These are phyloP conservation scores for Liparis tanakae DNA, from an alignment of 2,797 vertebrate genomes.

Conservation along the genomic window DNA sequence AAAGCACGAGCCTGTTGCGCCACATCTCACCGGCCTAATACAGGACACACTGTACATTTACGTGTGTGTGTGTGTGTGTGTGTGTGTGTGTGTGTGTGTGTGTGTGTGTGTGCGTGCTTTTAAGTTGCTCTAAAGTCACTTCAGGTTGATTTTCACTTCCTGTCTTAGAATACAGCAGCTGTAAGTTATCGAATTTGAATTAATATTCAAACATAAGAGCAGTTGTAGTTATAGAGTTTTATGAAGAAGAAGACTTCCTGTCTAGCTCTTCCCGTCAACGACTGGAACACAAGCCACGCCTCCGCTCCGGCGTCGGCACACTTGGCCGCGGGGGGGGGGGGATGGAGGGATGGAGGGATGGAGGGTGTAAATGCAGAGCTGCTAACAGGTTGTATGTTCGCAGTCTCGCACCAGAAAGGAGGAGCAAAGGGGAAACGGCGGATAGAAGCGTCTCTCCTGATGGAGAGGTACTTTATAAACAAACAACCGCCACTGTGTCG, in stretches of 20 bases:
- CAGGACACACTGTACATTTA: neutral
- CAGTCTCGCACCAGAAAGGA: slow-evolving; percentile 69
- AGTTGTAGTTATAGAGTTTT: too few relatives aligned
- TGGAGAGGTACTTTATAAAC: neutral
- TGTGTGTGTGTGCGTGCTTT: too few relatives aligned
- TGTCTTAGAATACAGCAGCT: neutral
- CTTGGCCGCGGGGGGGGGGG: slow-evolving; percentile 47
- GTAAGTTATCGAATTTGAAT: slow-evolving; percentile 1
- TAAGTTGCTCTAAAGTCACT: too few relatives aligned
- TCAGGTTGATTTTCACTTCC: neutral
- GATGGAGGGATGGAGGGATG: slow-evolving; percentile 40
- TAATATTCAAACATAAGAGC: too few relatives aligned
- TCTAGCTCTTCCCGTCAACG: neutral
- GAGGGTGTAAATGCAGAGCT: slow-evolving; percentile 76
- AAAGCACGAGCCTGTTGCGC: neutral
- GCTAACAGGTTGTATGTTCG: slow-evolving; percentile 70
- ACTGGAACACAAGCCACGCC: slow-evolving; percentile 8
- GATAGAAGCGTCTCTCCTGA: slow-evolving; percentile 25
- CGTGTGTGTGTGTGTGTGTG: too few relatives aligned
- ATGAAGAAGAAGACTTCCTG: neutral
- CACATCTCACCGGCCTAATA: neutral
- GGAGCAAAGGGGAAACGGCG: slow-evolving; percentile 48
- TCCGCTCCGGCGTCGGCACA: slow-evolving; percentile 50
- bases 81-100: too few relatives aligned
- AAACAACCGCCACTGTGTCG: neutral